Evolutionary conservation across 2,888 invertebrate genomes (phyloP).

Genomic region (Acleris cristana): DNA sequence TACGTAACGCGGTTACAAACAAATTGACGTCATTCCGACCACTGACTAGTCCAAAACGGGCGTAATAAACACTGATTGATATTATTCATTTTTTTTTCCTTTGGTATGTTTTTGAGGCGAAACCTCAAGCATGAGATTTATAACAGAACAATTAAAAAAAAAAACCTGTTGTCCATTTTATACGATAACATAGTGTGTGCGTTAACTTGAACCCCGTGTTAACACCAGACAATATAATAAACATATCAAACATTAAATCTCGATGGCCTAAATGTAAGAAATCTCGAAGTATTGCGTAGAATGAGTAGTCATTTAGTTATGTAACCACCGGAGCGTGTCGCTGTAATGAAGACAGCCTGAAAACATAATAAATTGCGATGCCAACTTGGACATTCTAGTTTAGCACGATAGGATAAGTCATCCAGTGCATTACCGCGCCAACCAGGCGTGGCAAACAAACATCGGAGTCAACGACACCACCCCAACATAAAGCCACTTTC

Average conservation of each 20-base stretch:
- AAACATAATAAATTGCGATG: constrained; percentile 70
- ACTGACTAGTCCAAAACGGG: no score
- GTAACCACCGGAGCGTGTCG: constrained; percentile 59
- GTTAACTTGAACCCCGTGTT: constrained; percentile 4
- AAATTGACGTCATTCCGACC: no score
- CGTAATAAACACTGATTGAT: no score
- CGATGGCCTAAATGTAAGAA: background rate
- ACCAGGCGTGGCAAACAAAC: constrained; percentile 81
- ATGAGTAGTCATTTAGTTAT: constrained; percentile 51
- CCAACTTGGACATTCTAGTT: constrained; percentile 71
- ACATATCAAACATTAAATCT: background rate
- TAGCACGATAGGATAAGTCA: constrained; percentile 70
- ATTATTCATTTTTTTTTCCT: no score
- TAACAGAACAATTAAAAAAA: no score
- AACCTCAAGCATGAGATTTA: no score
- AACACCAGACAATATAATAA: background rate
- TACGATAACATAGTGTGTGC: constrained; percentile 15
- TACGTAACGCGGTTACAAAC: no score
- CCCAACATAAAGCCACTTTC: constrained; percentile 81
- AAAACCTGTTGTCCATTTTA: background rate
- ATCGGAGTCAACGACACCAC: constrained; percentile 79
- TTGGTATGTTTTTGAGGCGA: no score
- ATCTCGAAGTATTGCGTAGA: constrained; percentile 43
- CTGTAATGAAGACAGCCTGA: constrained; percentile 55
- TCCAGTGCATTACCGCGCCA: constrained; percentile 59